A percentile compares a stretch with the other conserved stretches of the same genome.
phyloP scores from a whole-genome alignment of 2,113 vertebrate genomes.

The Alaudala cheleensis region DNA sequence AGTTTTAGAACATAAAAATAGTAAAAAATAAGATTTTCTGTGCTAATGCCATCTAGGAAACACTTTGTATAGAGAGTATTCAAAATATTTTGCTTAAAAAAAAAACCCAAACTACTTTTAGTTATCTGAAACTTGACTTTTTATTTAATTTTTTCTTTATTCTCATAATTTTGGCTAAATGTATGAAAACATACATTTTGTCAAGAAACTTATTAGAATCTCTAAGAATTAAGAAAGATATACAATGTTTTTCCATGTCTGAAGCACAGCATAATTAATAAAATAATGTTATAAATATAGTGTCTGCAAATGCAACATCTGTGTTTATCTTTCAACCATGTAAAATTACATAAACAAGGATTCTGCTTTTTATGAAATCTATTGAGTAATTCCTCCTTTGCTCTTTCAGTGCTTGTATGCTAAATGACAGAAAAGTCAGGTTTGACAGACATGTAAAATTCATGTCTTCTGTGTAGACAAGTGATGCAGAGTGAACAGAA shows the following conservation, averaged over 20 bases:
- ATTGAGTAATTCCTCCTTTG: conserved; percentile 53
- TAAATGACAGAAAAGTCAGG: not conserved
- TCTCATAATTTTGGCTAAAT: not conserved
- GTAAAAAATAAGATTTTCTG: not conserved
- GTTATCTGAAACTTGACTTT: not conserved
- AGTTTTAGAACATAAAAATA: not conserved
- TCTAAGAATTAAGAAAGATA: not conserved
- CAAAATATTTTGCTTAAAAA: not conserved
- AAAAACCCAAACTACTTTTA: fast-evolving
- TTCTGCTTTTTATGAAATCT: conserved; percentile 46
- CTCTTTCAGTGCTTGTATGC: not conserved
- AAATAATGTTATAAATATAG: conserved; percentile 21
- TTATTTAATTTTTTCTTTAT: not conserved
- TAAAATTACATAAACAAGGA: conserved; percentile 60
- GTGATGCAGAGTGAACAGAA: not conserved
- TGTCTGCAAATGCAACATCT: conserved; percentile 43
- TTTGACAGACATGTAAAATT: not conserved
- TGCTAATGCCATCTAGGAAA: not conserved
- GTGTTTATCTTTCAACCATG: conserved; percentile 47
- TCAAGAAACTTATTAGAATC: not conserved
- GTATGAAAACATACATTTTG: not conserved
- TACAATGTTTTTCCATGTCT: not conserved
- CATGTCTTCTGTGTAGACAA: not conserved
- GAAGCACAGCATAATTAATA: not conserved
- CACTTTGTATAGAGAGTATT: not conserved